These are phyloP conservation scores for Chaetodon auriga DNA, from an alignment of 2,113 vertebrate genomes.

Conservation along the genomic window DNA sequence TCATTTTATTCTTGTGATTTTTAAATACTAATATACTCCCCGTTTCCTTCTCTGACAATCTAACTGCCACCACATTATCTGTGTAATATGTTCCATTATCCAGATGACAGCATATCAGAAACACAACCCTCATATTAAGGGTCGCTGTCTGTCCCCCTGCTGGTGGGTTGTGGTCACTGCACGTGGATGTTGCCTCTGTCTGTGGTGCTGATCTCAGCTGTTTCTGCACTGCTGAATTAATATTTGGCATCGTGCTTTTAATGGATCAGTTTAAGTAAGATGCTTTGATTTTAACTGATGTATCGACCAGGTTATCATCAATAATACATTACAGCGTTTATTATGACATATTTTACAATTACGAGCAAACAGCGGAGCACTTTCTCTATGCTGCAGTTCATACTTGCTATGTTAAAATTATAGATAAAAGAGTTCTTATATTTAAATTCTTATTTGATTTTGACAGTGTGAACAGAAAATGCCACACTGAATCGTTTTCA, in stretches of 20 bases:
- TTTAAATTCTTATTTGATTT: background rate
- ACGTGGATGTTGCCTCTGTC: constrained; percentile 48
- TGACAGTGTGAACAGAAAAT: background rate
- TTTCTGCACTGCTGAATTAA: background rate
- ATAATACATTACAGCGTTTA: background rate
- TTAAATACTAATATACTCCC: background rate
- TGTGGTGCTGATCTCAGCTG: constrained; percentile 69
- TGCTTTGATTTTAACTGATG: background rate
- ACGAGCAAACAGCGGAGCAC: background rate
- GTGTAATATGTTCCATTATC: constrained; percentile 5
- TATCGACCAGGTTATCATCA: background rate
- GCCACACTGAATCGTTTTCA: background rate
- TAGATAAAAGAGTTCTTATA: background rate
- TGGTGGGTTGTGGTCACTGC: constrained; percentile 16
- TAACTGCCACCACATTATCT: background rate
- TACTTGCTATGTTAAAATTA: background rate
- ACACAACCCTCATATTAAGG: background rate
- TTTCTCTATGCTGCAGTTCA: background rate
- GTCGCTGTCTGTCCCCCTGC: constrained; percentile 34
- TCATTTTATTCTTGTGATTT: background rate
- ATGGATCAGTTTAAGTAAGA: background rate
- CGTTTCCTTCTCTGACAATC: background rate
- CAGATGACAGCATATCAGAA: background rate
- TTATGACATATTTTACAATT: background rate
- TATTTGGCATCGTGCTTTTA: background rate